Evolutionary conservation across 2,888 invertebrate species (phyloP), one percentile per base, ranked within the genome.

Genomic region (Anaspis maculata): DNA sequence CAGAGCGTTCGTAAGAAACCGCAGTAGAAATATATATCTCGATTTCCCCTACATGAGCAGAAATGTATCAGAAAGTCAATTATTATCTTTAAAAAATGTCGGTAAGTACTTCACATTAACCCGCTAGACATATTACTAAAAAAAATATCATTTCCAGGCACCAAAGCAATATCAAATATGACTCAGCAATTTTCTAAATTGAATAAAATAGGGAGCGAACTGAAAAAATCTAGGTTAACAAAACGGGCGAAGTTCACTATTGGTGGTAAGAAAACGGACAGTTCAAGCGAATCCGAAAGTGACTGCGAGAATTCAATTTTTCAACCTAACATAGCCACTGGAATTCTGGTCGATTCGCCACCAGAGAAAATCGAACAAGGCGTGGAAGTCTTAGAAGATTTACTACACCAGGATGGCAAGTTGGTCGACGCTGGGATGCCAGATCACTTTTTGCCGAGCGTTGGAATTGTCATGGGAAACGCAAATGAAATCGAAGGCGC

Each of bases 11-110:
- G 65, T 62, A 33, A 68, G 51, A 14, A 42, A 50, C 57, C 70
- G 46, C 9, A 67, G 71, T 1, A 71, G 72, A 1, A 73, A 74
- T 3, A 66, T 79, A 9, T 77, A 76, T 50, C 56, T 80, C 39
- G 79, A 80, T 42, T 67, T 80, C 22, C 80, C 80, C 1, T 73
- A 77, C 3, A 61, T 82, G 41, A 78, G 86, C 0, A 71, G 85
- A 36, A 89, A 89, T 57, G 80, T 88, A 7, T 87, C 88, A n/a
- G 90, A 90, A 65, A 84, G 85, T n/a, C 89, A 90, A 56, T 69
- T 90, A 3, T 73, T 83, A 6, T 83, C 84, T 15, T 70, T 89
- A 26, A 77, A 81, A 53, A 81, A 73, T 59, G 83, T 77, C 45
- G 83, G 83, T 83, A 58, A 66, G 72, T 62, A n/a, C n/a, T n/a